Base-by-base conservation (phyloP, 2,113 vertebrate genomes). In the Sitta europaea region DNA sequence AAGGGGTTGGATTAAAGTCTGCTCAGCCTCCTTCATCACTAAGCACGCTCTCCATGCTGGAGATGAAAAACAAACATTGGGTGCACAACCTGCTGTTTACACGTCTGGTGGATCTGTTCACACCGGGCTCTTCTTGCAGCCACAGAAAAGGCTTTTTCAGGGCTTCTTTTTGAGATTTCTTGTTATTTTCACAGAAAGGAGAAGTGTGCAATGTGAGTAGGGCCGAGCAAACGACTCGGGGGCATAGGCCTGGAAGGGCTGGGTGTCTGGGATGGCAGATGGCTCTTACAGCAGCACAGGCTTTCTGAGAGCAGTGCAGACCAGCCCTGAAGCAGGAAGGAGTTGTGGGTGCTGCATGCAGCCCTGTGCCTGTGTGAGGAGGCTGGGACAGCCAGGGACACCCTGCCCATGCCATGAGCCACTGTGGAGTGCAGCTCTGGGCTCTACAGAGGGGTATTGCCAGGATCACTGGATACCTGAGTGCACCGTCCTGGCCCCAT, bases 51-150 rank as follows among this genome's bases (percentile, higher is more conserved):
- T 91, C 40, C 79, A 66, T 77, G 75, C 81, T 76, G 36, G 24
- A 95, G 86, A 94, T 71, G 80, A 86, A 92, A 95, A 94, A 43
- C 86, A 94, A 95, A 92, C 62, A 82, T 6, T 29, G 75, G 33
- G 75, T 89, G 86, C 4, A 3, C 73, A 96, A 55, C 96, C 89
- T 72, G 65, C 83, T 92, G 65, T 91, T 92, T 77, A 88, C 86
- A 40, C 0, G 2, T 43, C 65, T 71, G 61, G 29, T 72, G 80
- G 55, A 21, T 86, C 38, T 80, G 5, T 47, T 77, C 72, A 31
- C 76, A 35, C 15, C 29, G 63, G 61, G 72, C 51, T 75, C 17
- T 38, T 67, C 85, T 92, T 71, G 59, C 48, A 79, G 65, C 35
- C 51, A 51, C 1, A 17, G 17, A 67, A 85, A 42, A 73, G 35